phyloP scores from a whole-genome alignment of 2,888 invertebrate genomes.

The Adineta ricciae region DNA sequence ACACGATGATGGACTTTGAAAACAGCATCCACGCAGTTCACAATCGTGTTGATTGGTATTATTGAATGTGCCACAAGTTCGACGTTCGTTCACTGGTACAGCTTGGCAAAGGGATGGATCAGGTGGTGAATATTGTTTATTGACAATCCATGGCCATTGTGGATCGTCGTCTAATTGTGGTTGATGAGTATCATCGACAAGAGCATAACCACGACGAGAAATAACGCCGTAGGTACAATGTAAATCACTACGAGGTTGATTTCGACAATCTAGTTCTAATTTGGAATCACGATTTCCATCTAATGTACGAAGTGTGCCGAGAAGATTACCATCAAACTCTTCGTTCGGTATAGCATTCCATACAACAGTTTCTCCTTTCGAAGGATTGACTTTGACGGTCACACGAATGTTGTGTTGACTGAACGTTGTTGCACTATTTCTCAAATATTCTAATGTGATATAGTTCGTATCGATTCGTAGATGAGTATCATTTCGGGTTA shows the following conservation, averaged over 20 bases:
- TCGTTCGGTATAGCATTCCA: conserved; percentile 1
- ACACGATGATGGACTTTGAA: neutral
- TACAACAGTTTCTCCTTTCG: neutral
- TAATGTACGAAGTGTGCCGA: neutral
- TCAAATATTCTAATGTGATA: neutral
- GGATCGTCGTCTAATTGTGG: neutral
- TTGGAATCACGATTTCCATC: neutral
- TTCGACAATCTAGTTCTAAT: neutral
- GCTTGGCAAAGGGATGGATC: neutral
- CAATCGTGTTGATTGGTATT: neutral
- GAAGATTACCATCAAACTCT: neutral
- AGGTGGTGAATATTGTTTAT: neutral
- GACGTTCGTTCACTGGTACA: neutral
- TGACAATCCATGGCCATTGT: neutral
- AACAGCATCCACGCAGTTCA: conserved; percentile 8
- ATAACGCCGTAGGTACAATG: conserved; percentile 11
- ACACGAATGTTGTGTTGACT: neutral
- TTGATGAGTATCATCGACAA: neutral
- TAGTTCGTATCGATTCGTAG: neutral
- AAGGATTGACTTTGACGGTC: neutral
- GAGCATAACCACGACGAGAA: neutral
- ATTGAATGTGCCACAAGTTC: neutral
- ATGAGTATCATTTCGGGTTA: neutral
- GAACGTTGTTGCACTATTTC: neutral
- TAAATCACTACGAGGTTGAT: neutral